These are phyloP conservation scores for Calcarius lapponicus DNA, from an alignment of 2,797 vertebrate species.

Conservation along the genomic window DNA sequence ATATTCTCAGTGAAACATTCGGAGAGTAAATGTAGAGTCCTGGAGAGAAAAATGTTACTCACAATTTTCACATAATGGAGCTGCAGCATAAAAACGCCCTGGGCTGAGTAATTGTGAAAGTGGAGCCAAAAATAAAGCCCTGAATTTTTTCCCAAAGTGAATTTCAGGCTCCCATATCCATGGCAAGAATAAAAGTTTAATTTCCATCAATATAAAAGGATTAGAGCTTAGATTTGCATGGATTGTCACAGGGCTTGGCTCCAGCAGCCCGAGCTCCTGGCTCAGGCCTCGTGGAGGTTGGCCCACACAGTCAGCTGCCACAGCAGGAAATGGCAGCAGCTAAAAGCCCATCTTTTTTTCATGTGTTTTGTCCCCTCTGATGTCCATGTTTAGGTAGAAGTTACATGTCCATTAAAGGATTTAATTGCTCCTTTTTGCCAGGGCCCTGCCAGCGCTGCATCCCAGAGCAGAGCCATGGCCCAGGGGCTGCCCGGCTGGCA, in stretches of 20 bases:
- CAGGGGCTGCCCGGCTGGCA: rapidly evolving
- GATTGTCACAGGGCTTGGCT: background rate
- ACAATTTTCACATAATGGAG: background rate
- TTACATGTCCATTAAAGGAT: background rate
- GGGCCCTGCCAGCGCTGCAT: background rate
- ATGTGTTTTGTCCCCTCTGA: background rate
- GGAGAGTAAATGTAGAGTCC: background rate
- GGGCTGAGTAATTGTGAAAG: background rate
- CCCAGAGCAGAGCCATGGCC: background rate
- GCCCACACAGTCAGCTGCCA: background rate
- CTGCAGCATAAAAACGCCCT: background rate
- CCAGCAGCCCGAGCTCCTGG: background rate
- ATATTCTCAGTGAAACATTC: background rate
- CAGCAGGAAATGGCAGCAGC: background rate
- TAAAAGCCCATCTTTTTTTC: background rate
- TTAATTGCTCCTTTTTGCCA: background rate
- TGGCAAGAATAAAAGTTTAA: background rate
- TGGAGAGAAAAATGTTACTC: slow-evolving; percentile 18
- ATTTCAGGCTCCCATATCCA: background rate
- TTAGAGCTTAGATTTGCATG: background rate
- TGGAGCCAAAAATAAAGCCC: background rate
- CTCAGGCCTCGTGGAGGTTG: background rate
- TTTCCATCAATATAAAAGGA: background rate
- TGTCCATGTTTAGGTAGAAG: background rate
- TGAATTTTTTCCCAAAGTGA: background rate